A percentile compares a stretch with the other conserved stretches of the same genome.
Conservation (phyloP, 2,113 vertebrate genomes). For the Gobio gobio region DNA sequence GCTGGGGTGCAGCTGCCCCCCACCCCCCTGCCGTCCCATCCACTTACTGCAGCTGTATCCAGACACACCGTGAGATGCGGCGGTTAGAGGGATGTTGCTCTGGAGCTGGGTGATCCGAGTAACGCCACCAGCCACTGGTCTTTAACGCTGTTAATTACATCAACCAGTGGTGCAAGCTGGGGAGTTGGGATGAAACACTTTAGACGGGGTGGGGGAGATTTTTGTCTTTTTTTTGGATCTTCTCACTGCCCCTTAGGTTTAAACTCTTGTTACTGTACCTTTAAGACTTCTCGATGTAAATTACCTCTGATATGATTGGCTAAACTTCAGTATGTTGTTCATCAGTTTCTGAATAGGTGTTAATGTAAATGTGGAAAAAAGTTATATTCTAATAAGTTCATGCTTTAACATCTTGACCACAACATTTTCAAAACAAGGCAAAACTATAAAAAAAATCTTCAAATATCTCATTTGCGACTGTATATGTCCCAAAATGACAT, state of each 20-base stretch:
- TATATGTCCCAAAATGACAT: background rate
- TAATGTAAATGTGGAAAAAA: background rate
- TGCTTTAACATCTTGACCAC: background rate
- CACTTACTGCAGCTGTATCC: conserved; percentile 45
- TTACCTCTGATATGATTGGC: background rate
- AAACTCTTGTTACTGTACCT: background rate
- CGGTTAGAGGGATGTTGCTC: background rate
- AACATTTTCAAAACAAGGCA: background rate
- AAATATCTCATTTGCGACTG: background rate
- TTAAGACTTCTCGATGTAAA: background rate
- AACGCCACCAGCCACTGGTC: conserved; percentile 4
- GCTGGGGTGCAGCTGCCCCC: conserved; percentile 75
- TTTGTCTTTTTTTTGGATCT: background rate
- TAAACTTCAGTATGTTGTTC: background rate
- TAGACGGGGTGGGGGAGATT: background rate
- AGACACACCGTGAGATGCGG: conserved; percentile 15
- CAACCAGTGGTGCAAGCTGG: background rate
- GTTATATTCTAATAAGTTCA: background rate
- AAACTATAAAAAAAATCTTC: too few species aligned
- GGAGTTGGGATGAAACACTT: background rate
- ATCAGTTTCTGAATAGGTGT: background rate
- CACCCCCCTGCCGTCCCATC: conserved; percentile 47
- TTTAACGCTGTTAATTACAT: conserved; percentile 11
- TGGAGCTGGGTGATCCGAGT: background rate
- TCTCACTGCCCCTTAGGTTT: background rate